Base-by-base conservation (phyloP, 1,140 invertebrate genomes). In the Protaetia brevitarsis region DNA sequence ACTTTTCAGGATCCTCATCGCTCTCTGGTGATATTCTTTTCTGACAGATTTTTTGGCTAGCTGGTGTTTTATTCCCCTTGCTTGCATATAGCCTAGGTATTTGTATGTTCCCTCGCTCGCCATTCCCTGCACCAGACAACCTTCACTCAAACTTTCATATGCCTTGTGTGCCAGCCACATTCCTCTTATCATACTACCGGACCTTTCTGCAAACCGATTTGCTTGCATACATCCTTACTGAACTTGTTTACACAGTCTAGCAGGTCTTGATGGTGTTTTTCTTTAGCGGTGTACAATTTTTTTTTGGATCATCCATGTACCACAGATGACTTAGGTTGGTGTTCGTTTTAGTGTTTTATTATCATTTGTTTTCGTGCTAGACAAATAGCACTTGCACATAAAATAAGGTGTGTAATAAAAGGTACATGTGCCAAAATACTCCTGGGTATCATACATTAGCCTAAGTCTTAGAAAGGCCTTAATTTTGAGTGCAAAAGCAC, bases 291-390 rank as follows among this genome's bases (percentile, higher is more conserved):
- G 37, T 65, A 66, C 6, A 66, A 21, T 27, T 68, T 66, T 11
- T n/a, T n/a, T n/a, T n/a, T n/a, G 66, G 27, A 19, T 68, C 67
- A 26, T 68, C 67, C 67, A 68, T 66, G 57, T 68, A 68, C n/a
- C 29, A 51, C 10, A 66, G 41, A 19, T 51, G 41, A 19, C 16
- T 51, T 34, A 34, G 7, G 31, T n/a, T n/a, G n/a, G n/a, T n/a
- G n/a, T n/a, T n/a, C n/a, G n/a, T n/a, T n/a, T n/a, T n/a, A n/a
- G n/a, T n/a, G n/a, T n/a, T n/a, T n/a, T n/a, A n/a, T n/a, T n/a
- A n/a, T n/a, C n/a, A n/a, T n/a, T n/a, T n/a, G n/a, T n/a, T n/a
- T n/a, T n/a, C n/a, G n/a, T n/a, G n/a, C n/a, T n/a, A n/a, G n/a
- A n/a, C n/a, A n/a, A n/a, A n/a, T n/a, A n/a, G n/a, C n/a, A n/a